These are phyloP conservation scores for Crotalus horridus DNA, from an alignment of 2,113 vertebrate genomes.

Conservation along the genomic window DNA sequence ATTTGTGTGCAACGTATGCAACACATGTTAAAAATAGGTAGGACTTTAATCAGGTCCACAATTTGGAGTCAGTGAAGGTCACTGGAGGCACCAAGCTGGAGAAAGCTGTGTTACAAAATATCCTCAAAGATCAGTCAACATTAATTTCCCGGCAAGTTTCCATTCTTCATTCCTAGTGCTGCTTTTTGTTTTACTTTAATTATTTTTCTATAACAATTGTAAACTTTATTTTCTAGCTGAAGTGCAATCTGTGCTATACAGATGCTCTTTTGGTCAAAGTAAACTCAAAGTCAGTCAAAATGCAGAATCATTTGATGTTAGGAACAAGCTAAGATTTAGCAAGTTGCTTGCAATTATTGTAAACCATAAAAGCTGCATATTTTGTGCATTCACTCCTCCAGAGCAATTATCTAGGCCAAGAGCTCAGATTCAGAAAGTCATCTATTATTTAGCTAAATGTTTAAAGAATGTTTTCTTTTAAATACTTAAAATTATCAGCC, in stretches of 20 bases:
- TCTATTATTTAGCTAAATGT: not conserved
- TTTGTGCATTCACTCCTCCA: constrained; percentile 26
- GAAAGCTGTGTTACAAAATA: not conserved
- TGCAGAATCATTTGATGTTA: constrained; percentile 13
- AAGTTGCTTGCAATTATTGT: not conserved
- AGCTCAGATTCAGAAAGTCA: not conserved
- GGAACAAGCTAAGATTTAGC: not conserved
- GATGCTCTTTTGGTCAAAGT: not conserved
- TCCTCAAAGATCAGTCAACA: not conserved
- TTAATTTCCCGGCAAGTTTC: not conserved
- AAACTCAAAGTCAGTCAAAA: not conserved
- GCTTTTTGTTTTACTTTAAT: not conserved
- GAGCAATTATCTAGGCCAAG: constrained; percentile 30
- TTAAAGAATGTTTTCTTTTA: not conserved
- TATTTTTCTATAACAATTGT: not conserved
- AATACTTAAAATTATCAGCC: constrained; percentile 8
- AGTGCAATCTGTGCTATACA: not conserved
- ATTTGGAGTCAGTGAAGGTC: not conserved
- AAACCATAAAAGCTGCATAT: constrained; percentile 23
- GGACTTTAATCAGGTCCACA: not conserved
- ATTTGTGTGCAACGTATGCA: not conserved
- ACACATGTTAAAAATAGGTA: not conserved
- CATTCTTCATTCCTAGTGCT: not conserved
- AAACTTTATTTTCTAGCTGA: not conserved
- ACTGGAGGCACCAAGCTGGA: not conserved